Base-by-base conservation (phyloP, 2,797 vertebrate species). In the Fratercula arctica region DNA sequence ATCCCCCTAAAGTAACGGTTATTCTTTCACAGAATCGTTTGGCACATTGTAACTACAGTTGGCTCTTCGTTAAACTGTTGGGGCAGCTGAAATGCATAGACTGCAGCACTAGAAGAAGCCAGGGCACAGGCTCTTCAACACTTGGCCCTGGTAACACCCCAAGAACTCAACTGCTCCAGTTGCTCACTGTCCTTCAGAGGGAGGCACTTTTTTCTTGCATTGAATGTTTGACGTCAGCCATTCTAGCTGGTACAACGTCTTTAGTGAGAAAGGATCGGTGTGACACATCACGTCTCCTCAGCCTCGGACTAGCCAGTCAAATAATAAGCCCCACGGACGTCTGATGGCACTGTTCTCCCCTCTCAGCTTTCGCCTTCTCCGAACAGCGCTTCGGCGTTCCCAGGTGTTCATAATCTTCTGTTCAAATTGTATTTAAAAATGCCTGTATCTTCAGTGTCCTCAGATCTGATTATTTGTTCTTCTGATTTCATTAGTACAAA, bases 401-500 rank as follows among this genome's bases (percentile, higher is more conserved):
- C 93, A 94, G 90, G 81, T 66, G 60, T 88, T 92, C 69, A 33
- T 48, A 28, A 60, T 63, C 83, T 81, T 87, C 90, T 48, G 60
- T 48, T 53, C n/a, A 53, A 64, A 50, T 50, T 35, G 1, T 10
- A 41, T 31, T 89, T 69, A 20, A 54, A 81, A 95, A 85, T 74
- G 82, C 63, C 81, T 85, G n/a, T 17, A 57, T 93, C 19, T 54
- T 94, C 94, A 95, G 89, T 90, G 87, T 94, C 95, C 95, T 96
- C 94, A 94, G 75, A 94, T 94, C 66, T 54, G 77, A 35, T 92
- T 59, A 86, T 88, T 96, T 95, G 92, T 96, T 97, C 92, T 93
- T 97, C 95, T 87, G 77, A 73, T 95, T 92, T 96, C 88, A 28
- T 95, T 94, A 96, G 94, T 95, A 97, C 94, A 97, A 97, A 97